Evolutionary conservation across 2,888 invertebrate species (phyloP), one percentile per base, ranked within the genome.

Genomic region (Mimumesa dahlbomi): DNA sequence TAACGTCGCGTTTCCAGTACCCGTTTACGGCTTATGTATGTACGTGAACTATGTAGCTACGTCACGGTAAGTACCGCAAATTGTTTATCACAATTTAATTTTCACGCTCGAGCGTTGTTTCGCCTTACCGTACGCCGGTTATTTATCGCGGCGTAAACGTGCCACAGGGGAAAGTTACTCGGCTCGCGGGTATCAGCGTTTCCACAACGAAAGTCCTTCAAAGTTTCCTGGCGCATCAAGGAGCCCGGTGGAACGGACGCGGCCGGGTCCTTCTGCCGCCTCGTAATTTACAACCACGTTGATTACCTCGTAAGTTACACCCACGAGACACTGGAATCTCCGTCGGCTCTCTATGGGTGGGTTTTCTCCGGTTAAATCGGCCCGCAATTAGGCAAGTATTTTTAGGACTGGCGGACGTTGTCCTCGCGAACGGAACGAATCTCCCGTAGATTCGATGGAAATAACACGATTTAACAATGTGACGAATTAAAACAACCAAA

Each of bases 291-390:
- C 73, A 57, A 57, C 58, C 71, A 69, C 71, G 75, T 78, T 77
- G 79, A 82, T 82, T 81, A 77, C 82, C 66, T 81, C 81, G 81
- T 82, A 82, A 81, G 70, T 82, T 79, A 78, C 82, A 75, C 82
- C 82, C 81, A 82, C 82, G 77, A 75, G 66, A 73, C 73, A 25
- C 45, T 48, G 56, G 75, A 73, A 77, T 67, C 58, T 57, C 42
- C 31, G 52, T n/a, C 16, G 54, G 36, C 31, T 52, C 58, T 40
- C 63, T 19, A 56, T 62, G 77, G 74, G 65, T 76, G 75, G 74
- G 46, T n/a, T n/a, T n/a, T 31, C 36, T 2, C 16, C 50, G 64
- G 53, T 46, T 52, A 66, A 77, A 68, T 68, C 57, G 63, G 48
- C 42, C 59, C 31, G 68, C 68, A 74, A 71, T 75, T 73, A 73